Evolutionary conservation across 2,888 invertebrate species (phyloP), one percentile per base, ranked within the genome.

Genomic region (Rhyacophila evoluta): DNA sequence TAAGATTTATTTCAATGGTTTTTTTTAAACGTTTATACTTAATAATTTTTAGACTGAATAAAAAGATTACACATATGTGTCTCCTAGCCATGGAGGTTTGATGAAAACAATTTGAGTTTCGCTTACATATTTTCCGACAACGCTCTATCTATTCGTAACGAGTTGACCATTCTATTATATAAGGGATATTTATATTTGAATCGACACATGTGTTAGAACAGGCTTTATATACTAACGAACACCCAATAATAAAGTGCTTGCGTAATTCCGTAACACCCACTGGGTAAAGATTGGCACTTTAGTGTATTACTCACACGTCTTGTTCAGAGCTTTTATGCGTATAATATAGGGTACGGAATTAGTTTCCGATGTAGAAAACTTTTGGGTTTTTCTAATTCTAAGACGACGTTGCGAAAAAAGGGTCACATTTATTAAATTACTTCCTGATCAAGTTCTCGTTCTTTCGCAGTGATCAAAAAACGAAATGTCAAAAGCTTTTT

Each of bases 381-480:
- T 55, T 25, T 10, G 55, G 55, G 55, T 55, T 55, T 55, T 25
- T 55, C 55, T 55, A 55, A 55, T 55, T 55, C 55, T 55, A 19
- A 55, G 55, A 55, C 15, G 55, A 2, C 55, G 15, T 55, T 55
- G 15, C 25, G 55, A 55, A 55, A 55, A 55, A 55, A 19, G 55
- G 55, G 15, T 19, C 15, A 15, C 55, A 19, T 55, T 55, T 55
- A 55, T 55, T 55, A 55, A 55, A 55, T 55, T 55, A 55, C 55
- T 55, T 55, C 55, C 55, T 55, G 55, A 55, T 55, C 55, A 55
- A 55, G 55, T 25, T 55, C 55, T 55, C 19, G 19, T 19, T 19
- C 55, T 55, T 55, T 55, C 25, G 19, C 10, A 12, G 1, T 55
- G 55, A 55, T 55, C 55, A 19, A 55, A 55, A 55, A 55, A 55